Evolutionary conservation across 2,888 invertebrate genomes (phyloP).

Genomic region (Idaea biselata): DNA sequence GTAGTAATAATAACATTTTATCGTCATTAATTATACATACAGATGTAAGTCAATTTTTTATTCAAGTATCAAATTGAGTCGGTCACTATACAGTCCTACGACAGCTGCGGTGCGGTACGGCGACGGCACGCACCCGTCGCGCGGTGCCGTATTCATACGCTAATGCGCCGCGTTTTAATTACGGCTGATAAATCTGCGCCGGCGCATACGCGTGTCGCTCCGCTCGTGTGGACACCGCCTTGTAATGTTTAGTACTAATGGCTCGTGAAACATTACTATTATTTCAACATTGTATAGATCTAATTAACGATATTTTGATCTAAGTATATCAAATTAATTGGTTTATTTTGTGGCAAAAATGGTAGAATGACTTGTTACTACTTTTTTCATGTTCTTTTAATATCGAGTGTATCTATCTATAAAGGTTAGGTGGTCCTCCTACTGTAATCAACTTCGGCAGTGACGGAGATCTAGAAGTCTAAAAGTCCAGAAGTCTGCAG

Average conservation of each 20-base stretch:
- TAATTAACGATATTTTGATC: too few species aligned
- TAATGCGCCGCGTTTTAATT: slow-evolving; percentile 77
- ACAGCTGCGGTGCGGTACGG: slow-evolving; percentile 62
- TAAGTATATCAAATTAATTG: too few species aligned
- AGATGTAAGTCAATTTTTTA: slow-evolving; percentile 3
- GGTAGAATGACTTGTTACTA: too few species aligned
- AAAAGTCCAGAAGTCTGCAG: too few species aligned
- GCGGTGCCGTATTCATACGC: slow-evolving; percentile 52
- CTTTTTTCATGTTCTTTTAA: too few species aligned
- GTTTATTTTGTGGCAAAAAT: too few species aligned
- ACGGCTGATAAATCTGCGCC: slow-evolving; percentile 77
- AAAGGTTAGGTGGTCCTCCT: too few species aligned
- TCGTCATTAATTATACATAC: too few species aligned
- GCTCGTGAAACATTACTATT: slow-evolving; percentile 25
- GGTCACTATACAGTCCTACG: slow-evolving; percentile 34
- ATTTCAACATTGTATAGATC: background rate
- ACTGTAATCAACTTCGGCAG: too few species aligned
- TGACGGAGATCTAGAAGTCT: too few species aligned
- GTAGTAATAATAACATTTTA: too few species aligned
- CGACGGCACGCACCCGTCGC: slow-evolving; percentile 57
- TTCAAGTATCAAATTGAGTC: slow-evolving; percentile 45
- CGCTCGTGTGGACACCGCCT: slow-evolving; percentile 60
- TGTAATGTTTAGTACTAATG: slow-evolving; percentile 45
- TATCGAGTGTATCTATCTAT: too few species aligned
- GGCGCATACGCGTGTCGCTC: slow-evolving; percentile 43